These are phyloP conservation scores for Hofmannophila pseudospretella DNA, from an alignment of 2,888 invertebrate species.

Conservation along the genomic window DNA sequence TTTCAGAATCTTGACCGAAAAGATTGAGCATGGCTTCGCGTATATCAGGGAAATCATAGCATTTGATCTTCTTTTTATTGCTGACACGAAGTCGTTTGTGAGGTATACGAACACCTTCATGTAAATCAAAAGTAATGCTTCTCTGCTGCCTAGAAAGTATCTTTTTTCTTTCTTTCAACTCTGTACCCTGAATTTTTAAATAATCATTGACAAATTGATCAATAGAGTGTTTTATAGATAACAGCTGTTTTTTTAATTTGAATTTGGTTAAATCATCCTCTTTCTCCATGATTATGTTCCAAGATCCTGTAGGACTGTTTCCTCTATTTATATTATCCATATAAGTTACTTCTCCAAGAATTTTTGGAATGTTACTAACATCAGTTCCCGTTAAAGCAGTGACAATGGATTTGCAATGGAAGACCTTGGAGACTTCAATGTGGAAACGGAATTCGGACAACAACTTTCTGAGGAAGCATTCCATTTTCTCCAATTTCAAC, in stretches of 20 bases:
- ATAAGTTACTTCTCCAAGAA: conserved; percentile 29
- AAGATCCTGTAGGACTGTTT: conserved; percentile 42
- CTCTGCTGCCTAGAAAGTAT: conserved; percentile 12
- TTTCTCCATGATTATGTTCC: conserved; percentile 58
- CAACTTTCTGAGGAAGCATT: conserved; percentile 46
- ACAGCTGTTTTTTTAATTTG: conserved; percentile 48
- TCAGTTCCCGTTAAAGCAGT: conserved; percentile 34
- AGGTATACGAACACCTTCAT: conserved; percentile 19
- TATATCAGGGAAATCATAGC: conserved; percentile 61
- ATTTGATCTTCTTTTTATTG: conserved; percentile 53
- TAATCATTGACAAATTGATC: conserved; percentile 44
- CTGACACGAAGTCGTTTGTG: conserved; percentile 31
- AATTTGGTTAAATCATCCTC: conserved; percentile 45
- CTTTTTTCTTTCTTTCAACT: too few species aligned
- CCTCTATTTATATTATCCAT: conserved; percentile 32
- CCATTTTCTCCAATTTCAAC: conserved; percentile 52
- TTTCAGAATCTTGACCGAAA: conserved; percentile 31
- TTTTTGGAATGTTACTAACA: conserved; percentile 30
- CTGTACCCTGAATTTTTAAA: conserved; percentile 24
- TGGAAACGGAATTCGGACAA: conserved; percentile 61
- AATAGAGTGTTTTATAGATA: conserved; percentile 46
- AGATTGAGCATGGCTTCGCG: conserved; percentile 55
- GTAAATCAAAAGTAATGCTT: conserved; percentile 28
- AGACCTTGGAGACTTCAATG: conserved; percentile 63
- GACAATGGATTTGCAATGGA: conserved; percentile 41